phyloP scores from a whole-genome alignment of 2,797 vertebrate species.

The Antennarius maculatus region DNA sequence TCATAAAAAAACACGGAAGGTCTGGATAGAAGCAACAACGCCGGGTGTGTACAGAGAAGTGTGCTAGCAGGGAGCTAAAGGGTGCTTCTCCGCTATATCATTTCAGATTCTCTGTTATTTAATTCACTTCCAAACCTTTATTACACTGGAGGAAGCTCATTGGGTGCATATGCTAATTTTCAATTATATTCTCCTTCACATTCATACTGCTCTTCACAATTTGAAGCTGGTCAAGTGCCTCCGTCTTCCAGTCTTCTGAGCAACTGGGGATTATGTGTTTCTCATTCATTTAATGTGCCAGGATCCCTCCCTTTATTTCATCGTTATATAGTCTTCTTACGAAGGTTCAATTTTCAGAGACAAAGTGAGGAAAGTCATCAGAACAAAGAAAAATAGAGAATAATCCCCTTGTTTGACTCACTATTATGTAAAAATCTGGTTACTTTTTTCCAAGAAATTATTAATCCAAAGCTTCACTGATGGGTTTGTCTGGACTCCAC shows the following conservation, averaged over 20 bases:
- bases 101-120: conserved; percentile 1
- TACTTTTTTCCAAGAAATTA: neutral
- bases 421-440: neutral
- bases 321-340: neutral
- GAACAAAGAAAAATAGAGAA: neutral
- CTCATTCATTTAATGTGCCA: neutral
- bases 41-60: neutral
- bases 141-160: conserved; percentile 38
- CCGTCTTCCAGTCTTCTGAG: neutral
- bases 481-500: neutral
- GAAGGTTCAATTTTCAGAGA: neutral
- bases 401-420: no score
- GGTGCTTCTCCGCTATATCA: neutral
- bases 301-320: neutral
- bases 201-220: conserved; percentile 2
- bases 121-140: conserved; percentile 28
- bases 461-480: neutral
- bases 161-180: conserved; percentile 34
- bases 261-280: conserved; percentile 15
- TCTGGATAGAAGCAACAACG: neutral
- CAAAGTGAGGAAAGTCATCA: neutral
- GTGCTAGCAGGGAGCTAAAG: neutral
- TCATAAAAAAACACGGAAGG: conserved; percentile 4
- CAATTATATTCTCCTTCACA: conserved; percentile 18
- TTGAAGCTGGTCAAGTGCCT: conserved; percentile 18